Conservation (phyloP, 2,888 invertebrate genomes). For the Cryptus armator region DNA sequence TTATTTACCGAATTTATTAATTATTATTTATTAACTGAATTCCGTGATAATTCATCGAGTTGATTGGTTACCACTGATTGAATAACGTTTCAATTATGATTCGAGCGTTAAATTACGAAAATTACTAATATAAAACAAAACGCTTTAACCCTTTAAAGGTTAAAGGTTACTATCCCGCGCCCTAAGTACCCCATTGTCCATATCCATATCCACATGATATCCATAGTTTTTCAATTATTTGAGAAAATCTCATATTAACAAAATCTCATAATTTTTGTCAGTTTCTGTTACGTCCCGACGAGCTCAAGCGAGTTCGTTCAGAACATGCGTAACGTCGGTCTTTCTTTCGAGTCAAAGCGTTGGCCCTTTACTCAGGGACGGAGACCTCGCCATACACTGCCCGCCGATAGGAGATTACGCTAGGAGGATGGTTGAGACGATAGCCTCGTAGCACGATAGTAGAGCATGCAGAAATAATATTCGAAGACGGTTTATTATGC, state of each 20-base stretch:
- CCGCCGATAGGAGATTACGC: no score
- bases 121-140: neutral
- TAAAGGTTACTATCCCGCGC: neutral
- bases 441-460: no score
- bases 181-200: neutral
- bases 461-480: no score
- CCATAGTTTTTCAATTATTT: neutral
- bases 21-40: neutral
- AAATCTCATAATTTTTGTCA: neutral
- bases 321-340: no score
- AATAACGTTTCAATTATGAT: neutral
- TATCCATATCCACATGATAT: neutral
- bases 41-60: neutral
- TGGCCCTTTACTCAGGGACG: no score
- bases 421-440: no score
- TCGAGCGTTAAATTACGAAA: neutral
- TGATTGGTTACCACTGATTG: neutral
- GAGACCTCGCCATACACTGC: no score
- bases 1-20: neutral
- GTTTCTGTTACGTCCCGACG: no score
- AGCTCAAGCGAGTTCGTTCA: no score
- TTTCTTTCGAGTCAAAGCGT: no score
- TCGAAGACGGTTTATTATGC: no score
- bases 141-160: neutral
- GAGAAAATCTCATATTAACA: slow-evolving; percentile 1